Conservation (phyloP, 1,140 invertebrate genomes). For the Mycetomoellerius zeteki region DNA sequence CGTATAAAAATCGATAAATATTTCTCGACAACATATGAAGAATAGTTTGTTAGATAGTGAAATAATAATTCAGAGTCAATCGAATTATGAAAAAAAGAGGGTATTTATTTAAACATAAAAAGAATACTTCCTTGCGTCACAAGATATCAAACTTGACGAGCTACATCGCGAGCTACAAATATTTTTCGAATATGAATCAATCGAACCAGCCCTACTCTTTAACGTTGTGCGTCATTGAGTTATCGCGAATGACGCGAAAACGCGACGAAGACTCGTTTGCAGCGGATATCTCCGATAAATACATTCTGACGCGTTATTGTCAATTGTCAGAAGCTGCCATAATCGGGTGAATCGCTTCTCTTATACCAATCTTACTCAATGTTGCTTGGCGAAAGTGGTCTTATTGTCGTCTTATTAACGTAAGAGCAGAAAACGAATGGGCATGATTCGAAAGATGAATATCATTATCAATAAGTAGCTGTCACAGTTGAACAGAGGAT, state of each 20-base stretch:
- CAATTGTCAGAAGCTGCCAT: background rate
- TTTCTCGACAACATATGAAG: background rate
- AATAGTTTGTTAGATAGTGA: background rate
- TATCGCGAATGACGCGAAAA: background rate
- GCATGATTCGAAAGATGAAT: background rate
- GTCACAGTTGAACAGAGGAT: background rate
- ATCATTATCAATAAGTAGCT: background rate
- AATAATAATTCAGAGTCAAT: background rate
- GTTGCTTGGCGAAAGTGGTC: background rate
- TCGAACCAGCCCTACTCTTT: background rate
- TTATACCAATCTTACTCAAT: background rate
- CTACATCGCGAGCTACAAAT: background rate
- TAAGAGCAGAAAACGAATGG: background rate
- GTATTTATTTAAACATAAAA: background rate
- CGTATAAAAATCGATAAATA: background rate
- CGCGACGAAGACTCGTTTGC: background rate
- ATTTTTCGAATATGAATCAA: background rate
- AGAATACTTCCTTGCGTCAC: constrained; percentile 10
- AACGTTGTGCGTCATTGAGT: background rate
- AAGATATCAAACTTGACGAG: background rate
- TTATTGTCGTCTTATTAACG: background rate
- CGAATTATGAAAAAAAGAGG: background rate
- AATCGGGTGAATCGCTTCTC: background rate
- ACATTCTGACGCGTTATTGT: background rate
- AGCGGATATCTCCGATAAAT: background rate